Conservation (phyloP, 2,113 vertebrate species). For the Edolisoma coerulescens region DNA sequence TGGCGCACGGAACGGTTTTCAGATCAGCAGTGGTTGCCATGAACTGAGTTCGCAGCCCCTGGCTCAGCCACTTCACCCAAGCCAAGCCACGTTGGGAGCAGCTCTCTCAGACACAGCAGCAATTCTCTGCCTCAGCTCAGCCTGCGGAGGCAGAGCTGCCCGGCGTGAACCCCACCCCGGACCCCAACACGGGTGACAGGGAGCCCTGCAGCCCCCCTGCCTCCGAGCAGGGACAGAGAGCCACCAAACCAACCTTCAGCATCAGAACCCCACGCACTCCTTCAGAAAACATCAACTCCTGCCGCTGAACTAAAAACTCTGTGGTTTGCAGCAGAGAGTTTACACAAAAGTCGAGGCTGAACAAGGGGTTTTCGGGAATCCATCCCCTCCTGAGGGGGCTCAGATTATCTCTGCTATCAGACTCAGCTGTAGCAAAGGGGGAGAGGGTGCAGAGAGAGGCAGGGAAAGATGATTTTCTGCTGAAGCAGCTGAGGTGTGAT, state of each 20-base stretch:
- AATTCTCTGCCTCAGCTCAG: background rate
- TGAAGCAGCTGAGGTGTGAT: background rate
- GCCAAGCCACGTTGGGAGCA: rapidly evolving
- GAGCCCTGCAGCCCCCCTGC: background rate
- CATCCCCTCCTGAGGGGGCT: background rate
- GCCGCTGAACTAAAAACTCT: rapidly evolving
- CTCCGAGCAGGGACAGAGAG: background rate
- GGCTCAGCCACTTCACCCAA: rapidly evolving
- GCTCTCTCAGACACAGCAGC: background rate
- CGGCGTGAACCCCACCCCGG: rapidly evolving
- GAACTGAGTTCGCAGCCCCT: rapidly evolving
- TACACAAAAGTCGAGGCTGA: background rate
- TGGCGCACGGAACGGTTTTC: rapidly evolving
- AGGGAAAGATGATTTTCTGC: background rate
- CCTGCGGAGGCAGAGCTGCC: background rate
- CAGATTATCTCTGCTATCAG: rapidly evolving
- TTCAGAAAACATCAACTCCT: background rate
- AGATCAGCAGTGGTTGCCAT: background rate
- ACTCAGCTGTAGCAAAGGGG: background rate
- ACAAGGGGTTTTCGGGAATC: background rate
- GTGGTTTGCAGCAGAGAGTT: background rate
- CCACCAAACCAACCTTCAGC: background rate
- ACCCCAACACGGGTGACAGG: background rate
- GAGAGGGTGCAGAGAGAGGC: background rate
- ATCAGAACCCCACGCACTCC: rapidly evolving